phyloP scores from a whole-genome alignment of 1,140 invertebrate genomes.

The Procambarus virginalis region DNA sequence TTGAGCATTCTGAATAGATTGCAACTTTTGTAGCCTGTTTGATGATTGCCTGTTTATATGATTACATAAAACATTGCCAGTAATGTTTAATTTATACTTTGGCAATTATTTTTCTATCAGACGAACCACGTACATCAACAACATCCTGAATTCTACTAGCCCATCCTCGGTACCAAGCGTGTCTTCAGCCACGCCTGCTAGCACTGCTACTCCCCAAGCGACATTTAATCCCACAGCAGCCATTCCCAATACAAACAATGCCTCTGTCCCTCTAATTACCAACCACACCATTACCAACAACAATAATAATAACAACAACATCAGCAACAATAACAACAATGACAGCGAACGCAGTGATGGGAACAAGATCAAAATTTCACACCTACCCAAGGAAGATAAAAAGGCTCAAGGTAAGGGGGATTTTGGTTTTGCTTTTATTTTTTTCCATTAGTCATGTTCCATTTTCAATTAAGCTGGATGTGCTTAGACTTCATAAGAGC shows the following conservation, averaged over 20 bases:
- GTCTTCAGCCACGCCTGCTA: conserved; percentile 1
- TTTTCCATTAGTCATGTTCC: no score
- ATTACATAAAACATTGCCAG: not conserved
- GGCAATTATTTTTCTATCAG: conserved; percentile 1
- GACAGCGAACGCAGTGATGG: conserved; percentile 35
- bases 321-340: conserved; percentile 52
- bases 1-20: no score
- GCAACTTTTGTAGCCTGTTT: no score
- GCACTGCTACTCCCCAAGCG: conserved; percentile 1
- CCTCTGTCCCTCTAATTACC: not conserved
- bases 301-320: not conserved
- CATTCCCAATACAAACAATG: not conserved
- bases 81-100: not conserved
- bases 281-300: not conserved
- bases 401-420: conserved; percentile 17
- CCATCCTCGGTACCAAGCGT: not conserved
- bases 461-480: no score
- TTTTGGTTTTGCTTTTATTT: conserved; percentile 6
- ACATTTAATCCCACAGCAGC: not conserved
- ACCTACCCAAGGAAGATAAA: conserved; percentile 46
- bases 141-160: conserved; percentile 38
- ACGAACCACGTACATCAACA: conserved; percentile 51
- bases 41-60: no score
- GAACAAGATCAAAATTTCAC: conserved; percentile 24
- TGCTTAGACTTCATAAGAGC: no score